Conservation (phyloP, 2,888 invertebrate genomes). For the Tipula unca region DNA sequence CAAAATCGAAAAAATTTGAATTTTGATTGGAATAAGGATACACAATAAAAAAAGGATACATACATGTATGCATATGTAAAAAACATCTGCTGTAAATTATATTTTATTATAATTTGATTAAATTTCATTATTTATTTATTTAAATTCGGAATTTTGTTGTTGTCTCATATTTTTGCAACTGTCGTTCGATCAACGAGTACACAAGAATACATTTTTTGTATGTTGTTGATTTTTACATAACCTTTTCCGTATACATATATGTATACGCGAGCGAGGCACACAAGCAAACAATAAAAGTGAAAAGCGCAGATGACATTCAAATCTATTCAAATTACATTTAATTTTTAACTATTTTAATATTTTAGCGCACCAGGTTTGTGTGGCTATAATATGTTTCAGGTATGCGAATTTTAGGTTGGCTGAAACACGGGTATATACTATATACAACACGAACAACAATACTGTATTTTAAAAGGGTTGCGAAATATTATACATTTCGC, state of each 20-base stretch:
- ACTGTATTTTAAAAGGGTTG: background rate
- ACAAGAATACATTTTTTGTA: background rate
- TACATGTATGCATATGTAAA: background rate
- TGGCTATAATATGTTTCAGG: too few relatives aligned
- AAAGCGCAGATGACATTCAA: slow-evolving; percentile 2
- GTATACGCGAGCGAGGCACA: background rate
- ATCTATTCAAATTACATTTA: background rate
- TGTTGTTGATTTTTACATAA: background rate
- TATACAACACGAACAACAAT: background rate
- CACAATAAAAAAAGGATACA: background rate
- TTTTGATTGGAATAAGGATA: background rate
- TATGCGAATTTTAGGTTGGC: background rate
- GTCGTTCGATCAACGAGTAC: background rate
- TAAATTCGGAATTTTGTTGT: background rate
- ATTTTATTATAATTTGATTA: slow-evolving; percentile 1
- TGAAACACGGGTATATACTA: background rate
- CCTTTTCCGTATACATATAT: background rate
- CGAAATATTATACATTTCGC: background rate
- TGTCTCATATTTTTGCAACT: background rate
- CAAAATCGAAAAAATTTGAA: background rate
- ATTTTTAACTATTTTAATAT: background rate
- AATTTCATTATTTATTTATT: background rate
- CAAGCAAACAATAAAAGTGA: background rate
- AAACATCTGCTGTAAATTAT: background rate
- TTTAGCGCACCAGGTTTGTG: background rate